A percentile compares a stretch with the other conserved stretches of the same genome.
These are phyloP conservation scores for Sebastolobus alascanus DNA, from an alignment of 2,797 vertebrate species.

Conservation along the genomic window DNA sequence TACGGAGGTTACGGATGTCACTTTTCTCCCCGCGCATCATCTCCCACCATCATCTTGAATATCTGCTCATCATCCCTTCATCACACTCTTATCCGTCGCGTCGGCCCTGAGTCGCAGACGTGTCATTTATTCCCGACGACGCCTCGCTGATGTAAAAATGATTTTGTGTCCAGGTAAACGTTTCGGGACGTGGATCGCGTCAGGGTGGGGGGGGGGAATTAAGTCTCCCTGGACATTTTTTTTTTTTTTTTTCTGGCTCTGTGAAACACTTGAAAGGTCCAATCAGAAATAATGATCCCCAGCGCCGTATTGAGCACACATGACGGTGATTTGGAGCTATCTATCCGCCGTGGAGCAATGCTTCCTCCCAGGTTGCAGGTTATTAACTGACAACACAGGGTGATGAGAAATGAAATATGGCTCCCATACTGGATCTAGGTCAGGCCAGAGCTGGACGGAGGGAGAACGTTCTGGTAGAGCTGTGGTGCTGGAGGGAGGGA, in stretches of 20 bases:
- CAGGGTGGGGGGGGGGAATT: conserved; percentile 29
- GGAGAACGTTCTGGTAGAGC: conserved; percentile 17
- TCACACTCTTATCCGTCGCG: conserved; percentile 20
- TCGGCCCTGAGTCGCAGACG: conserved; percentile 16
- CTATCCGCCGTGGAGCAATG: conserved; percentile 41
- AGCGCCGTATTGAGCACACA: conserved; percentile 36
- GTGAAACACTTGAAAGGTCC: conserved; percentile 63
- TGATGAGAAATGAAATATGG: conserved; percentile 64
- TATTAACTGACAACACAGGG: conserved; percentile 67
- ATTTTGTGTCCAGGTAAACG: conserved; percentile 64
- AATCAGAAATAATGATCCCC: conserved; percentile 64
- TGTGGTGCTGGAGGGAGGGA: neutral
- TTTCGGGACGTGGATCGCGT: conserved; percentile 2
- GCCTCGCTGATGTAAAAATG: conserved; percentile 46
- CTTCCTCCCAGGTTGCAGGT: conserved; percentile 63
- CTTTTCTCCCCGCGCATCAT: conserved; percentile 45
- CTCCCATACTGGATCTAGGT: conserved; percentile 61
- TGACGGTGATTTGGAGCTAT: conserved; percentile 37
- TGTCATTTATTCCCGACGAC: conserved; percentile 32
- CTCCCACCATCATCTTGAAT: conserved; percentile 52
- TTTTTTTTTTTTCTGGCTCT: conserved; percentile 39
- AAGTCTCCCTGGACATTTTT: conserved; percentile 45
- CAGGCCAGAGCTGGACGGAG: conserved; percentile 41
- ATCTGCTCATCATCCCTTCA: conserved; percentile 61
- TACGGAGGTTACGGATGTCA: conserved; percentile 60